These are phyloP conservation scores for Archaeoteleia sp. DNA, from an alignment of 2,888 invertebrate genomes.

Conservation along the genomic window DNA sequence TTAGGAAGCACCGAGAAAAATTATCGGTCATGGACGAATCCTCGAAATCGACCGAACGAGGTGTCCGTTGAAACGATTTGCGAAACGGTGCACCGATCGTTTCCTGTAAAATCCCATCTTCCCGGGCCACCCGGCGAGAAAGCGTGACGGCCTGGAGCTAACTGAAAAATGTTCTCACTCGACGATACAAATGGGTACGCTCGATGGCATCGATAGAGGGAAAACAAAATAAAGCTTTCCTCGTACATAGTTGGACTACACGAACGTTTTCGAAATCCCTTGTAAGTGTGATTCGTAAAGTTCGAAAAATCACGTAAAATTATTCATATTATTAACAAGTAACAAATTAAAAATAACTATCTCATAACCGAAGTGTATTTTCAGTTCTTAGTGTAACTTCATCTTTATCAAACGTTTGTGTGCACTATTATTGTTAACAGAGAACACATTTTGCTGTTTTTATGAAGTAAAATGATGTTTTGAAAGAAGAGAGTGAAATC, in stretches of 20 bases:
- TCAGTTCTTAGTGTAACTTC: no score
- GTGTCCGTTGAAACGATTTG: constrained; percentile 52
- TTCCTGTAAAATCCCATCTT: constrained; percentile 58
- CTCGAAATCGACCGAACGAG: constrained; percentile 30
- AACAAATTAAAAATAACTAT: constrained; percentile 12
- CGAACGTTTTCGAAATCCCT: constrained; percentile 27
- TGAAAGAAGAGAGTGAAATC: no score
- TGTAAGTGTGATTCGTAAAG: constrained; percentile 6
- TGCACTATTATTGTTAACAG: no score
- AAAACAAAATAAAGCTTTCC: constrained; percentile 60
- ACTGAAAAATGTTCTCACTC: constrained; percentile 69
- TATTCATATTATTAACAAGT: constrained; percentile 18
- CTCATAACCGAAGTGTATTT: no score
- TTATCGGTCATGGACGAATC: constrained; percentile 25
- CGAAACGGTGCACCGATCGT: constrained; percentile 56
- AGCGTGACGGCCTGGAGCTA: constrained; percentile 54
- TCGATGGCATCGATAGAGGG: constrained; percentile 59
- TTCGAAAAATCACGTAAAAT: constrained; percentile 21
- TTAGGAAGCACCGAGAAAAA: constrained; percentile 18
- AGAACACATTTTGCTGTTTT: no score
- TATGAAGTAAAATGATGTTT: no score
- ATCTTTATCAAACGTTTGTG: no score
- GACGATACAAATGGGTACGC: constrained; percentile 67
- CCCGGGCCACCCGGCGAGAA: constrained; percentile 44
- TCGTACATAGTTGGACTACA: constrained; percentile 38